Evolutionary conservation across 2,797 vertebrate genomes (phyloP).

Genomic region (Percopsis omiscomaycus): DNA sequence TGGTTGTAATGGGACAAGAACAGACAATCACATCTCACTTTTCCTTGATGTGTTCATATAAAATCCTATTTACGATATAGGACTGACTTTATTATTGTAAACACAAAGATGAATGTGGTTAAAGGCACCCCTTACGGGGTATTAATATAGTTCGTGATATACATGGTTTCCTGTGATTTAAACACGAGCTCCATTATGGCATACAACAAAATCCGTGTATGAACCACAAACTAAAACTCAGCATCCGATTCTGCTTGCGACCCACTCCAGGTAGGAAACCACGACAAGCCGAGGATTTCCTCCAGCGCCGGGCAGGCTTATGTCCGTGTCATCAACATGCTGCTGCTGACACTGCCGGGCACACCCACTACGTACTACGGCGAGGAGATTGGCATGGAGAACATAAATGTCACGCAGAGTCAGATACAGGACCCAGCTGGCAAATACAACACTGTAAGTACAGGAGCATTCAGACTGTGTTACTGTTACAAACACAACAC

Average conservation of each 20-base stretch:
- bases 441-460: conserved; percentile 69
- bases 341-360: conserved; percentile 92
- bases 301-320: conserved; percentile 83
- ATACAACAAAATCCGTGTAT: too few relatives aligned
- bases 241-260: neutral
- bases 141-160: too few relatives aligned
- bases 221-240: neutral
- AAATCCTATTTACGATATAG: too few relatives aligned
- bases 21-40: too few relatives aligned
- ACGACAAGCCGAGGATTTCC: conserved; percentile 82
- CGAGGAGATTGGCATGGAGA: conserved; percentile 96
- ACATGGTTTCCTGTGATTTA: too few relatives aligned
- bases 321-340: conserved; percentile 86
- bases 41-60: too few relatives aligned
- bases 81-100: too few relatives aligned
- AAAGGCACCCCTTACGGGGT: too few relatives aligned
- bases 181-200: too few relatives aligned
- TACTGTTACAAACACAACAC: conserved; percentile 51
- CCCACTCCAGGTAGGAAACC: conserved; percentile 84
- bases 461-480: neutral
- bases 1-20: too few relatives aligned
- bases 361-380: conserved; percentile 95
- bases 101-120: too few relatives aligned
- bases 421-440: conserved; percentile 74
- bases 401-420: conserved; percentile 72